Evolutionary conservation across 1,140 invertebrate species (phyloP), one percentile per base, ranked within the genome.

Genomic region (Drosophila paulistorum): DNA sequence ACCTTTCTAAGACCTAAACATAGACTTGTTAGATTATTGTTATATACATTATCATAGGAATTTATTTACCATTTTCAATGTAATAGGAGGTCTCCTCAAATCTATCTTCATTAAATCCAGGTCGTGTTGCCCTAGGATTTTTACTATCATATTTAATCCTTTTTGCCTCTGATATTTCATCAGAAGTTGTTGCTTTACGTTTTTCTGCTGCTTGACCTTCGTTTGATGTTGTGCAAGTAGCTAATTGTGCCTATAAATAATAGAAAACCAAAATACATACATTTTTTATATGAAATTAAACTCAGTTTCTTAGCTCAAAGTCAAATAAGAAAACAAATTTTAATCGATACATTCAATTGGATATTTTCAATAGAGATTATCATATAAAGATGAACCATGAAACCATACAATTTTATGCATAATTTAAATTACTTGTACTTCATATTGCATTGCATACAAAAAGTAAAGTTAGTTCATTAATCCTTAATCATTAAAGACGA

Each of bases 11-110:
- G 94, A 77, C 98, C 98, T 99, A 0, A 23, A 68, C 39, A 23
- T 11, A 4, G 5, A 20, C 3, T n/a, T 51, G 35, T 17, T 20
- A 23, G 6, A 41, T 11, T 45, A 39, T 55, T 35, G 30, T 13
- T 48, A 13, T 35, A 1, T 9, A 1, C 30, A 20, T 39, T 37
- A 2, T 30, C 11, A 7, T 13, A 11, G 3, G 14, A 39, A 1
- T 9, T 17, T 4, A 7, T 9, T 95, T 93, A 98, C 98, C 97
- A 95, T 98, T 98, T 94, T 99, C 98, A 92, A 98, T 97, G 93
- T 98, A 99, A 93, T 99, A 99, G 23, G 97, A 97, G 26, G 97
- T 98, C 93, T 98, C 97, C 92, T 97, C 97, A 94, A 97, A 98
- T 77, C 97, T 94, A 81, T 98, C 97, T 91, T 98, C 97, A 26